Evolutionary conservation across 2,888 invertebrate genomes (phyloP).

Genomic region (Scaptomyza caliginosa): DNA sequence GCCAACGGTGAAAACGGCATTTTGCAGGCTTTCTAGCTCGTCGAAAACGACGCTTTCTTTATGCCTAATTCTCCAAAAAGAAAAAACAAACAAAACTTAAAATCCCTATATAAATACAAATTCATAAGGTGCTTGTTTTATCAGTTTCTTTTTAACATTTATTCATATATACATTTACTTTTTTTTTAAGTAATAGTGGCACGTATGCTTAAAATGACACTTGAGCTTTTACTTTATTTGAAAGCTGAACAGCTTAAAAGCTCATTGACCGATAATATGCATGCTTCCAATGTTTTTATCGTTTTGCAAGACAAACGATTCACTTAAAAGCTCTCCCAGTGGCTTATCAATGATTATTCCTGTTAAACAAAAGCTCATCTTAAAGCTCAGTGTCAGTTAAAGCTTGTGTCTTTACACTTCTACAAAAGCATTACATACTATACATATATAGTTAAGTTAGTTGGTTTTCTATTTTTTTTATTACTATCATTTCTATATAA

Average conservation of each 20-base stretch:
- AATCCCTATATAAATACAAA: not conserved
- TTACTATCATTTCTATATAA: not conserved
- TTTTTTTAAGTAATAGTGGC: slow-evolving; percentile 17
- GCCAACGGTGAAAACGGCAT: slow-evolving; percentile 58
- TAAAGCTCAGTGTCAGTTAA: slow-evolving; percentile 15
- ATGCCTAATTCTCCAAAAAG: no score
- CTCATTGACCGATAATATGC: no score
- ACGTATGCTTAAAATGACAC: slow-evolving; percentile 15
- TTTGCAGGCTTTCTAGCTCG: slow-evolving; percentile 64
- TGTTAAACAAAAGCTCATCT: no score
- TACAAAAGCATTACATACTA: slow-evolving; percentile 33
- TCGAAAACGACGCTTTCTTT: slow-evolving; percentile 16
- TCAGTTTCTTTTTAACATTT: not conserved
- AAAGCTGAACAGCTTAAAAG: no score
- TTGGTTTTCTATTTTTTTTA: slow-evolving; percentile 11
- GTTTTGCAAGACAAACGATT: no score
- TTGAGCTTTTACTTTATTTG: slow-evolving; percentile 17
- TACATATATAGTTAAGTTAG: slow-evolving; percentile 26
- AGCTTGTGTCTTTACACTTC: slow-evolving; percentile 33
- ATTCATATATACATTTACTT: not conserved
- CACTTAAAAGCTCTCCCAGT: no score
- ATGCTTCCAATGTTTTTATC: not conserved
- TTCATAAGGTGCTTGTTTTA: slow-evolving; percentile 39
- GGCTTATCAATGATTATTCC: no score
- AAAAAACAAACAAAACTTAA: not conserved